Percentiles rank a stretch among this genome's conserved stretches.
Evolutionary conservation across 1,140 invertebrate species (phyloP).

Genomic region (Heliconius hewitsoni): DNA sequence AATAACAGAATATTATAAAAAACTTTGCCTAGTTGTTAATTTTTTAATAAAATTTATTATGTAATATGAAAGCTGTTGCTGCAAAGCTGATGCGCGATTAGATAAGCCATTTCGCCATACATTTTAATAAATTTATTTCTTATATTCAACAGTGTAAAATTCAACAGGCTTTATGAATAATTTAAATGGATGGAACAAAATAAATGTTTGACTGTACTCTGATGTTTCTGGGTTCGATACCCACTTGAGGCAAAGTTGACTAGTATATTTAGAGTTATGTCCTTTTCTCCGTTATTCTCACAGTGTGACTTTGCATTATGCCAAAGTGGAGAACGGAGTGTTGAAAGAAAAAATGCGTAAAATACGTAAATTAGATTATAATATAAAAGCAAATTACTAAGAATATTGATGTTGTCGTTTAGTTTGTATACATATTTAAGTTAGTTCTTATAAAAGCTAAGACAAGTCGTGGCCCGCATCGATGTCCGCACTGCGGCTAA

Average conservation of each 20-base stretch:
- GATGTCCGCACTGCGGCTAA: slow-evolving; percentile 42
- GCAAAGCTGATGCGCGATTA: not conserved
- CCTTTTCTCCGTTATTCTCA: no score
- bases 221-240: not conserved
- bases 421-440: not conserved
- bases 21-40: no score
- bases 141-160: not conserved
- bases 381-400: no score
- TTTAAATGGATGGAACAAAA: not conserved
- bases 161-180: not conserved
- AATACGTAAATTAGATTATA: no score
- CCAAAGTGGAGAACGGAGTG: no score
- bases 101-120: not conserved
- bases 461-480: slow-evolving; percentile 16
- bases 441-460: not conserved
- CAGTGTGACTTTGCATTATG: no score
- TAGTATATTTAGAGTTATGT: no score
- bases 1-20: no score
- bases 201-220: not conserved
- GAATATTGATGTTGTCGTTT: not conserved
- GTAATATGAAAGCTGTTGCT: not conserved
- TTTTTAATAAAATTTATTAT: not conserved
- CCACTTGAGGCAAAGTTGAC: not conserved
- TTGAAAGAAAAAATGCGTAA: no score
- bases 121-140: not conserved